These are phyloP conservation scores for Heloderma charlesbogerti DNA, from an alignment of 2,113 vertebrate genomes.

Conservation along the genomic window DNA sequence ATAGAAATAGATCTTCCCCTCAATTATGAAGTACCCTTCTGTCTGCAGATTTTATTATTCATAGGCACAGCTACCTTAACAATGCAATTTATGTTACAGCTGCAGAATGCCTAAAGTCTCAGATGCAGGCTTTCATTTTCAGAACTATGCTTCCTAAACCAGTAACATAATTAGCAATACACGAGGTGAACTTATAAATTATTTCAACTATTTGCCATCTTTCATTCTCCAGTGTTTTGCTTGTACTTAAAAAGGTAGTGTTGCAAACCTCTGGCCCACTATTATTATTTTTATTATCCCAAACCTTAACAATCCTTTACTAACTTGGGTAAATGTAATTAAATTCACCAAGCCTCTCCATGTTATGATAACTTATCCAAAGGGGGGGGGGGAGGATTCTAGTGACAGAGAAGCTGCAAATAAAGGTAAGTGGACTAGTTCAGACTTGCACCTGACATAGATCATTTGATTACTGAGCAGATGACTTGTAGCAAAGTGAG, in stretches of 20 bases:
- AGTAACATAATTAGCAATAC: not conserved
- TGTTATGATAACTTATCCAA: not conserved
- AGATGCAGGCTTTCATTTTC: not conserved
- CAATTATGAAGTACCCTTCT: slow-evolving; percentile 21
- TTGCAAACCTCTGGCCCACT: not conserved
- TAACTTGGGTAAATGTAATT: not conserved
- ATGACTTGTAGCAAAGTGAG: slow-evolving; percentile 2
- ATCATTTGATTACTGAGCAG: not conserved
- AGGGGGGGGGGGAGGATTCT: slow-evolving; percentile 12
- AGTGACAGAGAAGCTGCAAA: not conserved
- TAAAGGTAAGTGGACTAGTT: not conserved
- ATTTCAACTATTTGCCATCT: slow-evolving; percentile 18
- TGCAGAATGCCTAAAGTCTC: slow-evolving; percentile 31
- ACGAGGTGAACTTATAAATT: not conserved
- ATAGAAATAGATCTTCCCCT: slow-evolving; percentile 25
- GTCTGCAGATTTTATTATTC: slow-evolving; percentile 41
- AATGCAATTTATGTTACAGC: slow-evolving; percentile 36
- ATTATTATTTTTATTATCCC: too few relatives aligned
- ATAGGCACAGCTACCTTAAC: slow-evolving; percentile 29
- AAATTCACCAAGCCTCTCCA: not conserved
- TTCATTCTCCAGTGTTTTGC: not conserved
- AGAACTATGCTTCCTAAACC: slow-evolving; percentile 25
- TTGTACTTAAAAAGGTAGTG: slow-evolving; percentile 13
- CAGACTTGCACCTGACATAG: not conserved
- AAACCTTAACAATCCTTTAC: not conserved